Evolutionary conservation across 2,888 invertebrate species (phyloP), one percentile per base, ranked within the genome.

Genomic region (Dryocosmus kuriphilus): DNA sequence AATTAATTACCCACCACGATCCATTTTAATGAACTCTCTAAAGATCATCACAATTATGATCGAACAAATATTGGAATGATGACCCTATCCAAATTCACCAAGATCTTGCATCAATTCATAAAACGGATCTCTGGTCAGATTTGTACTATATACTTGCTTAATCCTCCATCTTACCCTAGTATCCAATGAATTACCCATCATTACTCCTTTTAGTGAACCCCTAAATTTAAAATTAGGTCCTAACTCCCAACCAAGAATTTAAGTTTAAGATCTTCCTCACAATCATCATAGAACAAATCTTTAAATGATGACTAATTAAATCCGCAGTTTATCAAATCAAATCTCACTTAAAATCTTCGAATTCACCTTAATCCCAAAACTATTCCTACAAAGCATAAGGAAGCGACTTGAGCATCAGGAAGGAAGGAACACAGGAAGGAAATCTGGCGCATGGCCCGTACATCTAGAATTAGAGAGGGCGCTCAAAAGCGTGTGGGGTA

Each of bases 401-500:
- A 76, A 32, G 55, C 22, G 19, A 55, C 55, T 32, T 62, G 55
- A 32, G 65, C 30, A 51, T 27, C n/a, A 71, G 60, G 71, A 77
- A 71, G 57, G 76, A 76, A 75, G 38, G 76, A 57, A 76, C 22
- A 11, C 11, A 71, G 41, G 61, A 35, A 51, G 63, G 46, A 51
- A 76, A 55, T 71, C n/a, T 9, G 71, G 71, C 71, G 71, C 71
- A 71, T 71, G 51, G 71, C 51, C 71, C 30, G 30, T 46, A 46
- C 67, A 67, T 67, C 41, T 19, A 67, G 30, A 67, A 46, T 67
- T 19, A 61, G 46, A 62, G 61, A 75, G 61, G 61, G 41, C 30
- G 76, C 35, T 51, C 65, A 65, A 57, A 65, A 55, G 63, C 65
- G 57, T 76, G 57, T 55, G 32, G 27, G 65, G 22, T 46, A 22